Percentiles rank a stretch among this genome's conserved stretches.
phyloP scores from a whole-genome alignment of 2,797 vertebrate genomes.

The Sternotherus odoratus region DNA sequence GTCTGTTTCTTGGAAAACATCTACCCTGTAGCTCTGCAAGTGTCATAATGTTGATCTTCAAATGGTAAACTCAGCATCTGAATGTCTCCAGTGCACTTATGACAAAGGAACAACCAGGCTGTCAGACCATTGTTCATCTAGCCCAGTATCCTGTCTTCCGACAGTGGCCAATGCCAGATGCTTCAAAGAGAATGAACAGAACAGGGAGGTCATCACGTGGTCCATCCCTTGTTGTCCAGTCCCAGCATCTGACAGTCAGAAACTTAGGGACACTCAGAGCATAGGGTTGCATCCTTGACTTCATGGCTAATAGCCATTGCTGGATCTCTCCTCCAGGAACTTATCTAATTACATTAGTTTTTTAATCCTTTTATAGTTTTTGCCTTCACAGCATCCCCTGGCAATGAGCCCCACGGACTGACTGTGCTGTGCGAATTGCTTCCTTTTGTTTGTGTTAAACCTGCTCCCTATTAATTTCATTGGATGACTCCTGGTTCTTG shows the following conservation, averaged over 20 bases:
- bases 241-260: not conserved
- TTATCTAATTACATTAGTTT: not conserved
- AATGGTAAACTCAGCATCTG: not conserved
- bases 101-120: not conserved
- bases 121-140: not conserved
- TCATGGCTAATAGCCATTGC: not conserved
- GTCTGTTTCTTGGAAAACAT: not conserved
- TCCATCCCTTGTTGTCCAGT: not conserved
- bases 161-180: not conserved
- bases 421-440: not conserved
- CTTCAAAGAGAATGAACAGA: not conserved
- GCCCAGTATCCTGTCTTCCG: not conserved
- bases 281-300: not conserved
- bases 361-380: not conserved
- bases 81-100: not conserved
- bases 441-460: not conserved
- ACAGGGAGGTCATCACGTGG: not conserved
- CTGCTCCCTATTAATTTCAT: not conserved
- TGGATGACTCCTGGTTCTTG: not conserved
- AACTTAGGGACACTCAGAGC: not conserved
- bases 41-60: not conserved
- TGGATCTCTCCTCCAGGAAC: not conserved
- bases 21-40: not conserved
- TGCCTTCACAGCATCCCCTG: not conserved
- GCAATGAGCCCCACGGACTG: not conserved